phyloP scores from a whole-genome alignment of 2,797 vertebrate genomes.

The Halcyon chelicuti region DNA sequence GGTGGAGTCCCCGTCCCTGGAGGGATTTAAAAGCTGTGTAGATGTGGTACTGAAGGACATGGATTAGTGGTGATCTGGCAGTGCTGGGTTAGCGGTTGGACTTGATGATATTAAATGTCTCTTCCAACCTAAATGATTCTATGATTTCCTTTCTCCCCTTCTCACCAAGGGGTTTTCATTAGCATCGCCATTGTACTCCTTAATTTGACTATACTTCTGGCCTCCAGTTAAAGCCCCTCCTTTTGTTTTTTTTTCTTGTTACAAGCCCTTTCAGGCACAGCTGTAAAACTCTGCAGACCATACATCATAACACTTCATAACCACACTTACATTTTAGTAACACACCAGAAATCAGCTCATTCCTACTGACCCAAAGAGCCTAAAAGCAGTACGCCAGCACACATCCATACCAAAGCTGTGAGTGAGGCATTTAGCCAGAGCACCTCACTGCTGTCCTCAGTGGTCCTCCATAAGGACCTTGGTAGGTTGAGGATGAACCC shows the following conservation, averaged over 20 bases:
- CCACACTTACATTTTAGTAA: background rate
- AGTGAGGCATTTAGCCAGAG: background rate
- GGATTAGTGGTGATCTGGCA: background rate
- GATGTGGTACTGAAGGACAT: background rate
- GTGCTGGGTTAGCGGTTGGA: background rate
- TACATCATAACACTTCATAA: constrained; percentile 42
- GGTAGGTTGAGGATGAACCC: background rate
- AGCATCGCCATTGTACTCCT: background rate
- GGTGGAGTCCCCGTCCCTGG: background rate
- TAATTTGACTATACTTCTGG: background rate
- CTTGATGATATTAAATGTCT: background rate
- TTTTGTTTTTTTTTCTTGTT: background rate
- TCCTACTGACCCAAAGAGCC: background rate
- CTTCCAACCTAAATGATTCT: background rate
- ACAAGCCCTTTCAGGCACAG: constrained; percentile 20
- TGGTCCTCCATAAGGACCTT: background rate
- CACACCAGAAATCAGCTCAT: background rate
- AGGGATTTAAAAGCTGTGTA: background rate
- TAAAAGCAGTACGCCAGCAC: background rate
- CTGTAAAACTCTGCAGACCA: background rate
- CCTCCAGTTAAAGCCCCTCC: background rate
- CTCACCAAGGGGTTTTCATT: background rate
- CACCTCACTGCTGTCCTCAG: background rate
- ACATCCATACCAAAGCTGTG: background rate
- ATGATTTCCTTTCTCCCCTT: background rate